Base-by-base conservation (phyloP, 1,140 invertebrate species). In the Papilio machaon region DNA sequence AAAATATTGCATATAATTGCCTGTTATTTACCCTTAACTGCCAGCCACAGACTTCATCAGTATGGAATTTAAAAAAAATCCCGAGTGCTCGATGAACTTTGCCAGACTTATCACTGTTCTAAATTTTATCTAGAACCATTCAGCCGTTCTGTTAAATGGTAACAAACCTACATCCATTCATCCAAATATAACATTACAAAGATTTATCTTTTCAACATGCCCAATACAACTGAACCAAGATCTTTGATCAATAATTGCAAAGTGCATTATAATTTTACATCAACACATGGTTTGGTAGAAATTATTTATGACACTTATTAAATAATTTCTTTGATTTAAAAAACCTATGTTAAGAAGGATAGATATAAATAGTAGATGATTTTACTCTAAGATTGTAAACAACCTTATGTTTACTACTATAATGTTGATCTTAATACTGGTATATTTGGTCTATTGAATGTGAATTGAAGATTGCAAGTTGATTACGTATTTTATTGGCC, bases 231-330 rank as follows among this genome's bases (percentile, higher is more conserved):
- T 58, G 8, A 58, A 19, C n/a, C 7, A 58, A 58, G 54, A 17
- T 58, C 54, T 19, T 19, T 58, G 54, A 9, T 58, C n/a, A 58
- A 2, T 19, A 58, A 19, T 9, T 58, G n/a, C 8, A 19, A 19
- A 6, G 38, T 7, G 38, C 7, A 43, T 58, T 58, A 2, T 19
- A 8, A 13, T n/a, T 58, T 58, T 58, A 17, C 1, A 58, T 9
- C 54, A 58, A n/a, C 17, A 58, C 54, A 58, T 58, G 54, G 54
- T 58, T 58, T 58, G 54, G 54, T 58, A n/a, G 54, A 58, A 58
- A 58, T n/a, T n/a, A 58, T 58, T 58, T 19, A 58, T 52, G 49
- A 4, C 4, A 11, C n/a, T 58, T 58, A 58, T 58, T 58, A 7
- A 58, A 58, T n/a, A 58, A 58, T 58, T 58, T 58, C 54, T 58